Conservation (phyloP, 2,797 vertebrate species). For the Hirundo rustica region DNA sequence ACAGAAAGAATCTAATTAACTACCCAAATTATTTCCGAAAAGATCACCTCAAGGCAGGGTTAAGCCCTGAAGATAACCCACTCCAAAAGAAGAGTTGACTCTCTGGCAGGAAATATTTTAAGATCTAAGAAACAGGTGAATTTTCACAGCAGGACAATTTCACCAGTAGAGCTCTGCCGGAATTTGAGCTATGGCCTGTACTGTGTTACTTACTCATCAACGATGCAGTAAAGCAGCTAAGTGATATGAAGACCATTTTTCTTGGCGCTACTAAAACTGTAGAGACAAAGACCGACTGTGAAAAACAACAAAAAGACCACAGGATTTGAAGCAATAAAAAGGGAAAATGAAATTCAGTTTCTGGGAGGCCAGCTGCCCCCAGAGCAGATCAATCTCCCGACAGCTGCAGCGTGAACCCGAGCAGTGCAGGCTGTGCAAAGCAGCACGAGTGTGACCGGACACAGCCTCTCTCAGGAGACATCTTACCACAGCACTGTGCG, state of each 20-base stretch:
- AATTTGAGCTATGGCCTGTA: background rate
- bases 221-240: background rate
- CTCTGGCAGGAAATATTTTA: background rate
- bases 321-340: background rate
- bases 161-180: background rate
- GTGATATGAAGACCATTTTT: background rate
- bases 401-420: background rate
- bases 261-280: background rate
- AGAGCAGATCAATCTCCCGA: background rate
- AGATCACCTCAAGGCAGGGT: background rate
- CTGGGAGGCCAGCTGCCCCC: background rate
- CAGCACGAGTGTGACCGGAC: background rate
- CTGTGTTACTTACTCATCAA: background rate
- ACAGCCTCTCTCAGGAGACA: background rate
- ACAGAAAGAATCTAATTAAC: background rate
- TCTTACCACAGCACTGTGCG: background rate
- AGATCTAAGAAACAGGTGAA: background rate
- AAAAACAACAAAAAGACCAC: background rate
- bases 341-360: background rate
- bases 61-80: background rate
- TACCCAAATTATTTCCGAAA: background rate
- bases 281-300: background rate
- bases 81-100: background rate
- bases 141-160: background rate
- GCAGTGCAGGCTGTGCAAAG: accelerated